Conservation (phyloP, 1,140 invertebrate species). For the Paraescarpia echinospica region DNA sequence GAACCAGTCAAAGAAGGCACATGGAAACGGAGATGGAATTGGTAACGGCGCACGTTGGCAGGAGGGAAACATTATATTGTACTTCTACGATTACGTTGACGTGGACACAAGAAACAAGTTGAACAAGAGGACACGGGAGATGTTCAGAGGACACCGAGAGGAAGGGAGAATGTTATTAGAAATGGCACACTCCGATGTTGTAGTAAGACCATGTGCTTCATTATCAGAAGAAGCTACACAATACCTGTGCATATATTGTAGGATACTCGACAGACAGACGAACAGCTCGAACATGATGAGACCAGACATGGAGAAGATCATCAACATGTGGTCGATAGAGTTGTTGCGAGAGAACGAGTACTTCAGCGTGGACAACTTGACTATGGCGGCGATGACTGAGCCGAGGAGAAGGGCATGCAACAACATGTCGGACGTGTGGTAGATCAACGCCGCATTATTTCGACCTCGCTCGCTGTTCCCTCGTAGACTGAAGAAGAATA, state of each 20-base stretch:
- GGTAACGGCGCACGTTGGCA: no score
- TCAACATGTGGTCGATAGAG: slow-evolving; percentile 23
- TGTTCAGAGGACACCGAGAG: no score
- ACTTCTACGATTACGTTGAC: no score
- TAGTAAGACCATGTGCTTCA: no score
- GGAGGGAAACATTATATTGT: no score
- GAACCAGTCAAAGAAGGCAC: no score
- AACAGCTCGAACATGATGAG: slow-evolving; percentile 17
- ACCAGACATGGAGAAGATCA: slow-evolving; percentile 26
- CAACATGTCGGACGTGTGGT: slow-evolving; percentile 22
- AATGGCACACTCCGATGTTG: no score
- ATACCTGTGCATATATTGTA: neutral
- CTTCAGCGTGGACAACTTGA: neutral
- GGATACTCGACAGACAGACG: slow-evolving; percentile 8
- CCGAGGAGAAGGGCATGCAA: slow-evolving; percentile 14
- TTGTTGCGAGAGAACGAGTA: slow-evolving; percentile 15
- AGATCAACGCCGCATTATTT: slow-evolving; percentile 5
- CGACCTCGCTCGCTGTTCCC: neutral
- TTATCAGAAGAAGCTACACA: no score
- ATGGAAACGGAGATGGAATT: no score
- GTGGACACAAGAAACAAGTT: no score
- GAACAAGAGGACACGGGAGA: no score
- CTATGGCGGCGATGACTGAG: neutral
- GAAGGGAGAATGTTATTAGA: no score
- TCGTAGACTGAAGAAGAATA: slow-evolving; percentile 17